Base-by-base conservation (phyloP, 2,888 invertebrate species). In the Drosophila subquinaria region DNA sequence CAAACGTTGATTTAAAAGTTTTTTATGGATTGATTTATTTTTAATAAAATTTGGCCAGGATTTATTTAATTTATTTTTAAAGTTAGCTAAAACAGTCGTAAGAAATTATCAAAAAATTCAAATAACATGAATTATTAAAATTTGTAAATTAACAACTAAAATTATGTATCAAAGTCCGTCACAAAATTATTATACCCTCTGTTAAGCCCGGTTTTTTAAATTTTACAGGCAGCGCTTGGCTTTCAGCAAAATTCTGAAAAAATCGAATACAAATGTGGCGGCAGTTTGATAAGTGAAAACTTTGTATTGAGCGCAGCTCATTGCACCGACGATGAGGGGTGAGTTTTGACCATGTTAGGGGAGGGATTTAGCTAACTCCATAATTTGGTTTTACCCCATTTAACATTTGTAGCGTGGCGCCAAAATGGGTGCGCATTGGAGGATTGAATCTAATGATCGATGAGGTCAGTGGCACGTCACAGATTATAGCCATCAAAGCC, bases 261-360 rank as follows among this genome's bases (percentile, higher is more conserved):
- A 61, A 82, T 91, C 11, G 88, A 90, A 17, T 93, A 92, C 74
- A 92, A 91, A 71, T 93, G 93, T 53, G 93, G 92, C 9, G 93
- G 92, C 15, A 91, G 92, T 67, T 72, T 93, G 53, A 91, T 93
- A 51, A 92, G 92, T 62, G 88, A 91, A 36, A 82, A 75, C 27
- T 92, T 87, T 66, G 89, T 92, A 0, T 33, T 93, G 10, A 92
- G 92, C 4, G 92, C 92, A 35, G 93, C 92, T 3, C 93, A 93
- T 77, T 93, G 93, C 67, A 89, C 91, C 0, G 56, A 77, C 30
- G 63, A 88, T 17, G 82, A 85, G 0, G 91, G 90, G 92, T 92
- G 70, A 88, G 85, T 69, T 17, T 36, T 17, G 13, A 40, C n/a
- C 17, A 20, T 10, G 13, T 5, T 33, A 20, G 6, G 27, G 4